These are phyloP conservation scores for Drosophila anomalata DNA, from an alignment of 2,888 invertebrate genomes.

Conservation along the genomic window DNA sequence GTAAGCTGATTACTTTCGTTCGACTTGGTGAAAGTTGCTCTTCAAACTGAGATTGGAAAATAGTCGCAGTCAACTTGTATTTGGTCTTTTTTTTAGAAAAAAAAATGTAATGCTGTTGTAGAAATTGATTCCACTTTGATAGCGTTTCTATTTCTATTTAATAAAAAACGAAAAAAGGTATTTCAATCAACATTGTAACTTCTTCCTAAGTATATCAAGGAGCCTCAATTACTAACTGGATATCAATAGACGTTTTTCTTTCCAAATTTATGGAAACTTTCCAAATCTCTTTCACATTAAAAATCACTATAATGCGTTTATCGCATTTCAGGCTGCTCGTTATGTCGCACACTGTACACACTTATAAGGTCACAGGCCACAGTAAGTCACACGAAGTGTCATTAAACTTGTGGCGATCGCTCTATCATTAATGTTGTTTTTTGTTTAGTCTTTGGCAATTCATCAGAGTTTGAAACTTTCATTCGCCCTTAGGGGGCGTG, in stretches of 20 bases:
- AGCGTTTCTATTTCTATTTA: conserved; percentile 1
- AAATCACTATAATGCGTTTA: conserved; percentile 77
- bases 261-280: conserved; percentile 51
- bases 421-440: conserved; percentile 5
- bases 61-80: neutral
- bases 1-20: conserved; percentile 28
- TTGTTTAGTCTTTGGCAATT: conserved; percentile 53
- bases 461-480: conserved; percentile 50
- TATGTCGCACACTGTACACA: conserved; percentile 21
- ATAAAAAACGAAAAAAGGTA: neutral
- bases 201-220: no score
- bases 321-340: conserved; percentile 51
- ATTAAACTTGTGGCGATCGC: conserved; percentile 50
- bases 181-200: no score
- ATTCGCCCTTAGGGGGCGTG: conserved; percentile 9
- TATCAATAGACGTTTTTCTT: no score
- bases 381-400: conserved; percentile 53
- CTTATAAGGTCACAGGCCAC: neutral
- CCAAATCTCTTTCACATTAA: conserved; percentile 77
- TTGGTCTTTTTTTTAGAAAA: no score
- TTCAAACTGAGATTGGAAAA: neutral
- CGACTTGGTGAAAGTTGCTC: neutral
- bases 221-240: neutral
- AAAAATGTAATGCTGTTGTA: no score
- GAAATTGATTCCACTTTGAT: no score